Conservation (phyloP, 1,140 invertebrate species). For the Varroa destructor region DNA sequence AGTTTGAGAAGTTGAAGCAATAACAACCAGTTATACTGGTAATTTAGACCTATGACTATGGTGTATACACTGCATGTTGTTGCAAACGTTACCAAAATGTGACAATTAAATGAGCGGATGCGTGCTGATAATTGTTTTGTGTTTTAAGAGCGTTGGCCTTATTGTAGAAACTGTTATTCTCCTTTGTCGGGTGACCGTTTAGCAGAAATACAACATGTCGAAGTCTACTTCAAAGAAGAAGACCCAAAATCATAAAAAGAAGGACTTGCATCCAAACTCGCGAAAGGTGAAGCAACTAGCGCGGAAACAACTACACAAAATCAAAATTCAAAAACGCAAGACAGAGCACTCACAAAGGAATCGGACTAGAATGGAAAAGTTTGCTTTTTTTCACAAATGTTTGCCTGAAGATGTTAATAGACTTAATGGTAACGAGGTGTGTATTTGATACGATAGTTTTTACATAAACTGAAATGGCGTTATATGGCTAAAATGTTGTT, state of each 20-base stretch:
- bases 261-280: constrained; percentile 23
- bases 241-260: constrained; percentile 5
- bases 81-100: no score
- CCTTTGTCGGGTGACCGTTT: no score
- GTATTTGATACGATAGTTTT: background rate
- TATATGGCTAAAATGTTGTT: background rate
- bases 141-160: no score
- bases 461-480: background rate
- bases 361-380: background rate
- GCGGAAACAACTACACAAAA: constrained; percentile 11
- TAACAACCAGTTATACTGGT: no score
- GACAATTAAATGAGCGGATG: no score
- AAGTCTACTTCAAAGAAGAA: constrained; percentile 17
- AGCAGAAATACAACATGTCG: background rate
- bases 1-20: no score
- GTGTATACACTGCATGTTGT: no score
- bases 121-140: no score
- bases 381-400: constrained; percentile 5
- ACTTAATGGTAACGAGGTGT: constrained; percentile 4
- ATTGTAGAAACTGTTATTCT: no score
- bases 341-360: background rate
- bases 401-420: background rate
- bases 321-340: background rate
- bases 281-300: constrained; percentile 17
- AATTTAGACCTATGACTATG: no score